phyloP scores from a whole-genome alignment of 2,797 vertebrate genomes.

The Pristis pectinata region DNA sequence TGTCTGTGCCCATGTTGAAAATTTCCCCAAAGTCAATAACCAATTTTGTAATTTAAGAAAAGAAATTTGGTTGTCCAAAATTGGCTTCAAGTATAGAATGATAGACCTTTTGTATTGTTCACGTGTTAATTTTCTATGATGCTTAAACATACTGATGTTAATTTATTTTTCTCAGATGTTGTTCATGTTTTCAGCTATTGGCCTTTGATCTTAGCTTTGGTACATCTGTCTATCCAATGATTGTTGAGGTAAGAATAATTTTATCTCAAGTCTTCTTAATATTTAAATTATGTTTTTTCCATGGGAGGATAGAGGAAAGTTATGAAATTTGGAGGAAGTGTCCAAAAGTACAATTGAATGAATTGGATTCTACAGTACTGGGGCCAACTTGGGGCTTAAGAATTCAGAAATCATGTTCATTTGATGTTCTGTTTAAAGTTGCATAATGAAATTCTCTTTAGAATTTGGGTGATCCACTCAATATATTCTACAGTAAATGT shows the following conservation, averaged over 20 bases:
- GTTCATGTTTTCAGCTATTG: slow-evolving; percentile 81
- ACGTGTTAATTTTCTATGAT: neutral
- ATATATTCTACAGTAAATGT: neutral
- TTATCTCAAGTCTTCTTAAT: neutral
- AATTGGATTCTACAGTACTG: neutral
- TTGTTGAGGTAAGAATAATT: slow-evolving; percentile 68
- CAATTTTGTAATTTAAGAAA: neutral
- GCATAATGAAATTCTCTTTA: neutral
- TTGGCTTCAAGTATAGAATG: neutral
- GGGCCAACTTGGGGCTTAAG: neutral
- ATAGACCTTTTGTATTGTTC: neutral
- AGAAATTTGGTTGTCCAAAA: neutral
- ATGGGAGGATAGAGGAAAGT: neutral
- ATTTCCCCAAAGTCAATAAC: neutral
- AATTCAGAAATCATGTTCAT: neutral
- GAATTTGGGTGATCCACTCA: neutral
- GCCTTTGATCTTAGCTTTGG: slow-evolving; percentile 78
- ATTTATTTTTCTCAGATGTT: slow-evolving; percentile 66
- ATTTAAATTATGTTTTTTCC: neutral
- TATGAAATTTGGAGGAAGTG: neutral
- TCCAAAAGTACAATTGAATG: neutral
- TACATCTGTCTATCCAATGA: slow-evolving; percentile 56
- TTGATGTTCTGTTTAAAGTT: neutral
- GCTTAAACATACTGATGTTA: slow-evolving; percentile 20
- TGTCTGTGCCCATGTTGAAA: neutral